These are phyloP conservation scores for Zele albiditarsus DNA, from an alignment of 2,888 invertebrate species.

Conservation along the genomic window DNA sequence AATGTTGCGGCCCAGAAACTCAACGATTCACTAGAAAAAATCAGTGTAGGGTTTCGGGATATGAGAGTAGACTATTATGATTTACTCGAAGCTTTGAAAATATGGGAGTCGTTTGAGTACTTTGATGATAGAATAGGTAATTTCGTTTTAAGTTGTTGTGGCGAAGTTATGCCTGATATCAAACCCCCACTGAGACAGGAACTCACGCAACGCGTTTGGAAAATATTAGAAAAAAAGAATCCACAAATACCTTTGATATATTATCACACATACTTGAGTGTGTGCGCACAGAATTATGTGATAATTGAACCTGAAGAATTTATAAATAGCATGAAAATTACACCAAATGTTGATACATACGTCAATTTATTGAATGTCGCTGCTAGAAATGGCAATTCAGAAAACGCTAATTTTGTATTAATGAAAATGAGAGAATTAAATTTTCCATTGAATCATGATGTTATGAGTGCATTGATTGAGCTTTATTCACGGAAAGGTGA, in stretches of 20 bases:
- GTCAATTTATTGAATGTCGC: constrained; percentile 76
- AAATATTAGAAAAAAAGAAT: constrained; percentile 72
- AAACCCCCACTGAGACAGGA: constrained; percentile 72
- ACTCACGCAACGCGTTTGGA: constrained; percentile 76
- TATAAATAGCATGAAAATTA: constrained; percentile 72
- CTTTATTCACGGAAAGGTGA: constrained; percentile 74
- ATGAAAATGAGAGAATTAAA: constrained; percentile 77
- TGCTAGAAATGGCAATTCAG: constrained; percentile 74
- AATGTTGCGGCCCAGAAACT: no score
- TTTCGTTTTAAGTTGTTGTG: constrained; percentile 76
- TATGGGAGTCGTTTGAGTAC: not conserved
- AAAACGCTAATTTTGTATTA: constrained; percentile 76
- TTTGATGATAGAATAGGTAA: constrained; percentile 57
- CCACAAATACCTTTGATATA: constrained; percentile 73
- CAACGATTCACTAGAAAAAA: not conserved
- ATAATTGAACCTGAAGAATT: constrained; percentile 73
- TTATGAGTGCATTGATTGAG: constrained; percentile 78
- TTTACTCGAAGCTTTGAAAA: constrained; percentile 23
- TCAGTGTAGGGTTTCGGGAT: not conserved
- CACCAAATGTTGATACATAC: constrained; percentile 75
- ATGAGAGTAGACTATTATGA: not conserved
- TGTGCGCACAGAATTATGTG: constrained; percentile 77
- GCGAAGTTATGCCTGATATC: constrained; percentile 75
- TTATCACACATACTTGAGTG: constrained; percentile 76
- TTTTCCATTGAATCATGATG: constrained; percentile 75